Evolutionary conservation across 1,140 invertebrate species (phyloP).

Genomic region (Nephila pilipes): DNA sequence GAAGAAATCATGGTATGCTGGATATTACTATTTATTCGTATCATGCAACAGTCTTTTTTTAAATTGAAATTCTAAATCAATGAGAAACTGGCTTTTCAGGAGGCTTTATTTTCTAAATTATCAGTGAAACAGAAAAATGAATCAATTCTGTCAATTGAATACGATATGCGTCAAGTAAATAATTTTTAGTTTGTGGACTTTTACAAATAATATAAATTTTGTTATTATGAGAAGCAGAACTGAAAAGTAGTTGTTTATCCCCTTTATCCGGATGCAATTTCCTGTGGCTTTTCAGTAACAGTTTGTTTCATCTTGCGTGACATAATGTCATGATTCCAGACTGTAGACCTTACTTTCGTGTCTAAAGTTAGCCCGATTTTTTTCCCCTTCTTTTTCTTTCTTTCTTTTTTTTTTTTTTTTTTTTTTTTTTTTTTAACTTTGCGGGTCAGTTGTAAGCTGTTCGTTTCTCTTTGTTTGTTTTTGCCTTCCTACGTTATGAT

Average conservation of each 20-base stretch:
- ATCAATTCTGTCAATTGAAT: too few species aligned
- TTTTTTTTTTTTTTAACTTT: not conserved
- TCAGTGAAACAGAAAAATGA: too few species aligned
- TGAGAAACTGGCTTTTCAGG: too few species aligned
- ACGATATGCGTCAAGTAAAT: too few species aligned
- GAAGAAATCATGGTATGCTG: too few species aligned
- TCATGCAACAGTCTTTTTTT: too few species aligned
- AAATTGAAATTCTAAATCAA: too few species aligned
- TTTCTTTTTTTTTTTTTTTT: not conserved
- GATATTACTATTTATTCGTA: too few species aligned
- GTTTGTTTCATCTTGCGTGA: conserved; percentile 33
- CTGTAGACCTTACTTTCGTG: not conserved
- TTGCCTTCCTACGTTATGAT: not conserved
- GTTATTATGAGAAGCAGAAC: not conserved
- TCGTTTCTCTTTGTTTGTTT: not conserved
- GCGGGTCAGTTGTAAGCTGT: conserved; percentile 14
- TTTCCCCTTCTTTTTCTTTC: not conserved
- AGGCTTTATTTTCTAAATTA: too few species aligned
- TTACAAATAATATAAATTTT: not conserved
- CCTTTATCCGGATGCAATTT: not conserved
- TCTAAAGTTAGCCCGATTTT: not conserved
- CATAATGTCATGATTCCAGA: not conserved
- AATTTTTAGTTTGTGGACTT: not conserved
- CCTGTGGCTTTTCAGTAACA: conserved; percentile 9
- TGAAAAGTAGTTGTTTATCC: not conserved